Evolutionary conservation across 2,888 invertebrate genomes (phyloP).

Genomic region (Pterostichus madidus): DNA sequence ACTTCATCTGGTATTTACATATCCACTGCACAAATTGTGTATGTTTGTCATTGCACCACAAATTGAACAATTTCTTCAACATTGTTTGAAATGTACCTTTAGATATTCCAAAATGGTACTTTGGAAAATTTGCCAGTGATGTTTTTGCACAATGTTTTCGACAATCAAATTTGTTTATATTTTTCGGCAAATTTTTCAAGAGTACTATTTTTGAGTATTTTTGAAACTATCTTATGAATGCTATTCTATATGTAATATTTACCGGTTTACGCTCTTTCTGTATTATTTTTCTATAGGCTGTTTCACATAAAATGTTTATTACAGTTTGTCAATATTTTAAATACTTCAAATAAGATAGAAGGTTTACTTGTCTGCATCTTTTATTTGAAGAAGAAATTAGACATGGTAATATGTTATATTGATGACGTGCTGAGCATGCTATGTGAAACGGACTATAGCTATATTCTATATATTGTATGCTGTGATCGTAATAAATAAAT

Average conservation of each 20-base stretch:
- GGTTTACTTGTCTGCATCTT: too few relatives aligned
- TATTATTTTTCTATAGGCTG: conserved; percentile 43
- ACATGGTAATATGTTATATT: background rate
- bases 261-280: conserved; percentile 34
- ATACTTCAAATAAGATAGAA: too few relatives aligned
- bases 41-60: conserved; percentile 52
- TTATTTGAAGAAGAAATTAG: too few relatives aligned
- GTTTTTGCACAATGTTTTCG: conserved; percentile 27
- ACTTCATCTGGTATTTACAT: conserved; percentile 45
- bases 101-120: conserved; percentile 1
- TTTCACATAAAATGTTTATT: background rate
- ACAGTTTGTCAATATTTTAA: too few relatives aligned
- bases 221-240: conserved; percentile 47
- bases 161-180: conserved; percentile 31
- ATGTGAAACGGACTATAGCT: background rate
- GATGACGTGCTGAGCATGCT: background rate
- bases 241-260: conserved; percentile 3
- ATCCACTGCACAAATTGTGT: conserved; percentile 54
- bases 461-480: conserved; percentile 21
- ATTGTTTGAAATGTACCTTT: conserved; percentile 13
- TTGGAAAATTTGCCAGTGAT: background rate
- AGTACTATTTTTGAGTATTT: background rate
- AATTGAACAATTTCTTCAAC: conserved; percentile 11
- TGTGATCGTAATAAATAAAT: conserved; percentile 4
- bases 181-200: conserved; percentile 14